Evolutionary conservation across 2,888 invertebrate genomes (phyloP).

Genomic region (Limnephilus marmoratus): DNA sequence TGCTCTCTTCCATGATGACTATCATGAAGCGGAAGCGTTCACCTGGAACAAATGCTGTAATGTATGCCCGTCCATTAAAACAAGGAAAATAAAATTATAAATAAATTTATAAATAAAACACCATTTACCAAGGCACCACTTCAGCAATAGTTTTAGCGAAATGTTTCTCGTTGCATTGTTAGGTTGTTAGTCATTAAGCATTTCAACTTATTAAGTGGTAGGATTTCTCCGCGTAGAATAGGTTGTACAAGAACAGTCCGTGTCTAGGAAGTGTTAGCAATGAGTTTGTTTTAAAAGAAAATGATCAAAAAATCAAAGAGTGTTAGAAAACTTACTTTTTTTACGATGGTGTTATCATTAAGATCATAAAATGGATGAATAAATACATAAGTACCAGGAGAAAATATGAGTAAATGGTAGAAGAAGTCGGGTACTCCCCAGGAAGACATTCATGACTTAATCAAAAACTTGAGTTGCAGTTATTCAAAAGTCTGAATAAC

Average conservation of each 20-base stretch:
- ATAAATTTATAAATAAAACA: too few species aligned
- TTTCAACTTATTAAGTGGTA: not conserved
- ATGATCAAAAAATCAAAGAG: not conserved
- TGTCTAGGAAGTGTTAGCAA: not conserved
- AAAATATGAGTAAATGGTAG: too few species aligned
- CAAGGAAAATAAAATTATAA: not conserved
- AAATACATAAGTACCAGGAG: too few species aligned
- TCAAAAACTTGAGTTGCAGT: too few species aligned
- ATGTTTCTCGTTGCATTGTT: not conserved
- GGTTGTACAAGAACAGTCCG: not conserved
- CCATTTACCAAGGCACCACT: too few species aligned
- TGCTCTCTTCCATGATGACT: constrained; percentile 51
- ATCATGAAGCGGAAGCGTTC: constrained; percentile 55
- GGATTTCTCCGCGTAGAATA: not conserved
- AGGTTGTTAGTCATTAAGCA: not conserved
- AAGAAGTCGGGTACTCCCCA: too few species aligned
- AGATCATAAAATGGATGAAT: not conserved
- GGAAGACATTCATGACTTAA: too few species aligned
- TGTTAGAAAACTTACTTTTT: not conserved
- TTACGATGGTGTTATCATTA: not conserved
- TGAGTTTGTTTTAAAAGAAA: not conserved
- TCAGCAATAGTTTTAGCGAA: too few species aligned
- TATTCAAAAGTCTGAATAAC: too few species aligned
- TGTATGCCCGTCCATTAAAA: constrained; percentile 52
- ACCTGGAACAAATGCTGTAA: constrained; percentile 63